These are phyloP conservation scores for Brachyistius frenatus DNA, from an alignment of 2,113 vertebrate species.

Conservation along the genomic window DNA sequence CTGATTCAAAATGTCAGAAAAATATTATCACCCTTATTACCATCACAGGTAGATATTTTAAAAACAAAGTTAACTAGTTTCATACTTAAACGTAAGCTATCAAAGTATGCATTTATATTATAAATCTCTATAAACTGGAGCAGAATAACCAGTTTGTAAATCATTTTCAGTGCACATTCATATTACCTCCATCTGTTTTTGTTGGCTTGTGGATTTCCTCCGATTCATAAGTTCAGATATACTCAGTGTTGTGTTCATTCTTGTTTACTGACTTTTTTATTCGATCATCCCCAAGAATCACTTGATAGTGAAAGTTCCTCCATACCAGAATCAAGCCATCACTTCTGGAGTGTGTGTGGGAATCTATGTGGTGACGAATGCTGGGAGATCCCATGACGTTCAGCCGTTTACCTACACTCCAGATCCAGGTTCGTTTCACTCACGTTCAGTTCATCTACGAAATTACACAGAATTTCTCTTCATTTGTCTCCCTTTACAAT, in stretches of 20 bases:
- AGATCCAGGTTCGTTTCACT: constrained; percentile 88
- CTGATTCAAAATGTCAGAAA: neutral
- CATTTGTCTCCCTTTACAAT: neutral
- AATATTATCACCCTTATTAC: no score
- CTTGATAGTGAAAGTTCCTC: constrained; percentile 96
- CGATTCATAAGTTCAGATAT: neutral
- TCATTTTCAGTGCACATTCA: neutral
- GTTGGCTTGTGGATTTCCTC: neutral
- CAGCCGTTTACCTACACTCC: constrained; percentile 98
- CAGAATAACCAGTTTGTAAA: no score
- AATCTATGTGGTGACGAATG: constrained; percentile 96
- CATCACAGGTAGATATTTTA: no score
- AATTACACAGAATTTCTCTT: neutral
- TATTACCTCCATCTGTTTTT: neutral
- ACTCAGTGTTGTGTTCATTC: neutral
- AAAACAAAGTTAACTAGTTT: no score
- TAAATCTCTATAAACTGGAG: no score
- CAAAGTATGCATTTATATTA: no score
- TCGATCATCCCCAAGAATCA: constrained; percentile 88
- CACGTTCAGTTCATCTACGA: neutral
- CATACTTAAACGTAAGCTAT: no score
- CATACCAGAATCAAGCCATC: constrained; percentile 93
- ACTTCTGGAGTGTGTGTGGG: constrained; percentile 92
- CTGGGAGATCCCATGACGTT: constrained; percentile 95
- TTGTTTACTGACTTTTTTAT: neutral